Percentiles rank a stretch among this genome's conserved stretches.
Evolutionary conservation across 2,888 invertebrate species (phyloP).

Genomic region (Drosophila formosana): DNA sequence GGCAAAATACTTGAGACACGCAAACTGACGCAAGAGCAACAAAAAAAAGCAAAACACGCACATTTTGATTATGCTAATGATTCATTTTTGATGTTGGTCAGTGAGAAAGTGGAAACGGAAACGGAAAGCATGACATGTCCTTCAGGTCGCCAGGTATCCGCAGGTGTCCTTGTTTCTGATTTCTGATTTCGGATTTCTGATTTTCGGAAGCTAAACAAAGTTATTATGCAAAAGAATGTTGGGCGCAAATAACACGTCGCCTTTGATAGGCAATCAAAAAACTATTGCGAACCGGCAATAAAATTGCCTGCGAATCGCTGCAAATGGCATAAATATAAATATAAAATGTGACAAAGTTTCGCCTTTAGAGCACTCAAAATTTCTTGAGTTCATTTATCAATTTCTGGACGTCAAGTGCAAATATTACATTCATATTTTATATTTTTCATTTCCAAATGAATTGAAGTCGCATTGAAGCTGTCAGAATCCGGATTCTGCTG

Average conservation of each 20-base stretch:
- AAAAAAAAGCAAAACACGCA: slow-evolving; percentile 58
- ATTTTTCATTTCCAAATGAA: neutral
- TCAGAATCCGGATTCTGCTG: neutral
- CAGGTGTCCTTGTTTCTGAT: slow-evolving; percentile 35
- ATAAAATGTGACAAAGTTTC: slow-evolving; percentile 6
- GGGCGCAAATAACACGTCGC: neutral
- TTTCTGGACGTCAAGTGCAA: slow-evolving; percentile 8
- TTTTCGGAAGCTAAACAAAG: neutral
- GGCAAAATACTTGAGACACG: slow-evolving; percentile 61
- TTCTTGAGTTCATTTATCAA: slow-evolving; percentile 1
- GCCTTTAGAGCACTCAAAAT: neutral
- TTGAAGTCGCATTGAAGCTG: slow-evolving; percentile 8
- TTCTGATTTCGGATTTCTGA: slow-evolving; percentile 38
- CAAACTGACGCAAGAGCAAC: slow-evolving; percentile 42
- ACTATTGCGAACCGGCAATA: slow-evolving; percentile 3
- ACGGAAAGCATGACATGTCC: slow-evolving; percentile 38
- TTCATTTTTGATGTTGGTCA: slow-evolving; percentile 45
- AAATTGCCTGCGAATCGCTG: slow-evolving; percentile 8
- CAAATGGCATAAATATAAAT: slow-evolving; percentile 3
- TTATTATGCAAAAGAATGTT: neutral
- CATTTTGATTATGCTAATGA: slow-evolving; percentile 77
- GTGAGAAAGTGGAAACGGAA: slow-evolving; percentile 42
- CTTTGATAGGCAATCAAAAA: slow-evolving; percentile 19
- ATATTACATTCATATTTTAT: slow-evolving; percentile 4
- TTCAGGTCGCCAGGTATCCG: slow-evolving; percentile 21